Evolutionary conservation across 2,113 vertebrate species (phyloP).

Genomic region (Urocolius indicus): DNA sequence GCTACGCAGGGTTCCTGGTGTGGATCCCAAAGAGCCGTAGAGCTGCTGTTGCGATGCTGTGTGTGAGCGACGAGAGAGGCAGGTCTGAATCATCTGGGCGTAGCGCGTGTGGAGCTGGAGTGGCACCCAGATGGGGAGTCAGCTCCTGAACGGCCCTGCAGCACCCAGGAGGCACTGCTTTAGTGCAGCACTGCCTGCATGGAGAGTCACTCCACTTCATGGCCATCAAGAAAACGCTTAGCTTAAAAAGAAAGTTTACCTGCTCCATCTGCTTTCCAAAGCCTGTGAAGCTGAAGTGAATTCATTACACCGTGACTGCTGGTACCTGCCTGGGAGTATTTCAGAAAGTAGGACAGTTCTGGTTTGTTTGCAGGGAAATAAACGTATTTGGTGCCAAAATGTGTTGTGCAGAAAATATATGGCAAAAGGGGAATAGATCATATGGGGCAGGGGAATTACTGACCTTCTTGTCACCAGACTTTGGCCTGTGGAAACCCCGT

Average conservation of each 20-base stretch:
- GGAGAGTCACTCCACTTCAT: too few relatives aligned
- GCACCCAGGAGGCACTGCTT: too few relatives aligned
- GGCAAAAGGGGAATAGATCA: not conserved
- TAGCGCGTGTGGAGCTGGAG: not conserved
- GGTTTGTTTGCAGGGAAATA: not conserved
- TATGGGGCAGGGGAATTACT: not conserved
- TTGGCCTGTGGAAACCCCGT: not conserved
- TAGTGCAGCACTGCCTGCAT: too few relatives aligned
- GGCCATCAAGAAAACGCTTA: not conserved
- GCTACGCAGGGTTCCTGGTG: not conserved
- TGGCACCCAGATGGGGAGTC: too few relatives aligned
- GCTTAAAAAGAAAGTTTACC: not conserved
- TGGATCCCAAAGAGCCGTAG: not conserved
- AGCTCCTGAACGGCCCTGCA: too few relatives aligned
- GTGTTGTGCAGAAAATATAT: not conserved
- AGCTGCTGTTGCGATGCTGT: not conserved
- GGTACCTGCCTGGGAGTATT: not conserved
- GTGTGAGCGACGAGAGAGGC: not conserved
- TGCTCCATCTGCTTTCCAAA: not conserved
- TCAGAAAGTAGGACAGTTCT: not conserved
- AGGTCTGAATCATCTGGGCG: conserved; percentile 29
- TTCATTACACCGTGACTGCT: not conserved
- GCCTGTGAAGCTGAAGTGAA: not conserved
- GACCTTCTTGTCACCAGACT: accelerated
- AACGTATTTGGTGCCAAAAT: not conserved